A percentile compares a stretch with the other conserved stretches of the same genome.
Conservation (phyloP, 2,888 invertebrate genomes). For the Rugalucina vietnamica region DNA sequence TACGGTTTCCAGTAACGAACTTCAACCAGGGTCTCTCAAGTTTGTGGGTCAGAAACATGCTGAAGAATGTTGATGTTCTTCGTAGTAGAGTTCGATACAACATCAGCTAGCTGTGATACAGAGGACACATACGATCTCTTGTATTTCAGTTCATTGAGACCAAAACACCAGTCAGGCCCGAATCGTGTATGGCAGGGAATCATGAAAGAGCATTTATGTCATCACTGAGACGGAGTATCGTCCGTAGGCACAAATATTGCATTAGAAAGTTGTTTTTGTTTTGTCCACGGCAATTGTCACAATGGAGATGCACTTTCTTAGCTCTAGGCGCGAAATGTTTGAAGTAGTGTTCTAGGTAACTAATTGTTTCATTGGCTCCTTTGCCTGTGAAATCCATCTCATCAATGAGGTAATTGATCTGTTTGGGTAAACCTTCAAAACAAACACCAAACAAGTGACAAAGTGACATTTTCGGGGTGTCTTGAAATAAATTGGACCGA, state of each 20-base stretch:
- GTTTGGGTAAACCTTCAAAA: too few relatives aligned
- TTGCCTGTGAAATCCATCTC: too few relatives aligned
- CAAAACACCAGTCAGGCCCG: background rate
- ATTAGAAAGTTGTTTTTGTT: too few relatives aligned
- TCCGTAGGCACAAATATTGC: background rate
- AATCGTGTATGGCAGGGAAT: background rate
- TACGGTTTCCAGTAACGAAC: background rate
- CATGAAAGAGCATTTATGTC: background rate
- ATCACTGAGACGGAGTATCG: background rate
- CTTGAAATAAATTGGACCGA: too few relatives aligned
- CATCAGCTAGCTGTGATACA: background rate
- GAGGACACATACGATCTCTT: background rate
- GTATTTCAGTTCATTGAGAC: background rate
- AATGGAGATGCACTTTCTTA: too few relatives aligned
- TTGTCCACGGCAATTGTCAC: too few relatives aligned
- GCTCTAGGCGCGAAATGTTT: too few relatives aligned
- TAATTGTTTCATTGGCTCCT: too few relatives aligned
- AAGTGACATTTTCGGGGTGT: too few relatives aligned
- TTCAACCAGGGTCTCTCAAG: background rate
- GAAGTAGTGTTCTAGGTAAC: too few relatives aligned
- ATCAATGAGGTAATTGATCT: too few relatives aligned
- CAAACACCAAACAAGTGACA: too few relatives aligned
- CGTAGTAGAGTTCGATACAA: background rate
- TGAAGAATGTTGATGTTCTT: background rate
- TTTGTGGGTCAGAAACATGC: background rate